These are phyloP conservation scores for Brachionus manjavacas DNA, from an alignment of 1,140 invertebrate genomes.

Conservation along the genomic window DNA sequence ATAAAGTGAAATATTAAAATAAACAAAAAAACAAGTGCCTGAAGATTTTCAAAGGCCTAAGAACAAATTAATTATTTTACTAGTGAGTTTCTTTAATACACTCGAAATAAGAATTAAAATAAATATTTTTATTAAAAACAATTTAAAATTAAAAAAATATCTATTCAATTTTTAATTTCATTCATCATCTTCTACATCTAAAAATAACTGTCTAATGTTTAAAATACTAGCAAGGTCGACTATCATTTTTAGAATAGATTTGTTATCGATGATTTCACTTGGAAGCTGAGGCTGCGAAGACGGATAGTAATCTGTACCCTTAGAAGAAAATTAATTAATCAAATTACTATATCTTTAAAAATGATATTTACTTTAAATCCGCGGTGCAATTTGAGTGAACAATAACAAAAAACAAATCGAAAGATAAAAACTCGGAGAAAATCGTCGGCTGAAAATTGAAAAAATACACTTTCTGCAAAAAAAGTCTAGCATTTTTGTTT, in stretches of 20 bases:
- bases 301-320: slow-evolving; percentile 32
- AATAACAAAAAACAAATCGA: slow-evolving; percentile 86
- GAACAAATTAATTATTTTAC: no score
- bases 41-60: no score
- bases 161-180: background rate
- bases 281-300: slow-evolving; percentile 25
- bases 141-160: no score
- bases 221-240: background rate
- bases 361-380: slow-evolving; percentile 62
- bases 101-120: background rate
- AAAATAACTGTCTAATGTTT: slow-evolving; percentile 25
- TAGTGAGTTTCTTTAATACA: no score
- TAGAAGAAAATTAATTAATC: slow-evolving; percentile 49
- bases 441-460: slow-evolving; percentile 87
- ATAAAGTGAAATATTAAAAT: no score
- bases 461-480: slow-evolving; percentile 56
- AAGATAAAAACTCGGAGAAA: slow-evolving; percentile 80
- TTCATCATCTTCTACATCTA: slow-evolving; percentile 20
- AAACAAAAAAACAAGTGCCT: no score
- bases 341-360: background rate
- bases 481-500: background rate
- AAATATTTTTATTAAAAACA: background rate
- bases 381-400: slow-evolving; percentile 76
- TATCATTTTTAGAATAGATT: slow-evolving; percentile 18
- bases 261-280: slow-evolving; percentile 20